Conservation (phyloP, 37 sponge, comb jelly and placozoan genomes). For the Spongilla lacustris region DNA sequence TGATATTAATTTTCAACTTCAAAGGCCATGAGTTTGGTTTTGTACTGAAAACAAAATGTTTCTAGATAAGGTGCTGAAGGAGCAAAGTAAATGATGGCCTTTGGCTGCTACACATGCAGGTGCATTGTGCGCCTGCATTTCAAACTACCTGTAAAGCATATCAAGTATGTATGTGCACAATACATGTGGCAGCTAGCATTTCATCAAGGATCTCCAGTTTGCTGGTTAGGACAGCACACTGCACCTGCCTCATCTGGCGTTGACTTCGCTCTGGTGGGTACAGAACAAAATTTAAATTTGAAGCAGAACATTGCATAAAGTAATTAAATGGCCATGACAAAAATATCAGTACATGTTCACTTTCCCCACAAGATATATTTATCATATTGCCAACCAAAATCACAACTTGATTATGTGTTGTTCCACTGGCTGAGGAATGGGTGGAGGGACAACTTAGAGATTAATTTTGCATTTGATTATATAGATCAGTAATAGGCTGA, state of each 20-base stretch:
- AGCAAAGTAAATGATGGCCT: not conserved
- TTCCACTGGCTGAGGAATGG: no score
- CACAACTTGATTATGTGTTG: no score
- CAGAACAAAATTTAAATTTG: not conserved
- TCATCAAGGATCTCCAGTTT: constrained; percentile 28
- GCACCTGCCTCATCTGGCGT: constrained; percentile 36
- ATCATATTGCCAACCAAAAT: no score
- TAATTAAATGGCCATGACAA: no score
- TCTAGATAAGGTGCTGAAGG: not conserved
- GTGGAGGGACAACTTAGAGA: no score
- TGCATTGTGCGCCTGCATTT: not conserved
- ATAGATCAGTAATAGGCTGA: no score
- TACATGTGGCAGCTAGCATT: constrained; percentile 18
- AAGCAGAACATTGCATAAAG: no score
- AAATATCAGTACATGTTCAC: no score
- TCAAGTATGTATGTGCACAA: not conserved
- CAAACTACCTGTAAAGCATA: not conserved
- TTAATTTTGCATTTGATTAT: no score
- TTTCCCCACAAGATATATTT: no score
- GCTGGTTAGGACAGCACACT: constrained; percentile 19
- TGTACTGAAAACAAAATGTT: constrained; percentile 2
- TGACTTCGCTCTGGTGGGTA: not conserved
- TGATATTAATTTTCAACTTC: constrained; percentile 37
- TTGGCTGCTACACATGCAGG: no score
- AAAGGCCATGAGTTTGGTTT: constrained; percentile 51